Evolutionary conservation across 1,140 invertebrate genomes (phyloP).

Genomic region (Euschistus heros): DNA sequence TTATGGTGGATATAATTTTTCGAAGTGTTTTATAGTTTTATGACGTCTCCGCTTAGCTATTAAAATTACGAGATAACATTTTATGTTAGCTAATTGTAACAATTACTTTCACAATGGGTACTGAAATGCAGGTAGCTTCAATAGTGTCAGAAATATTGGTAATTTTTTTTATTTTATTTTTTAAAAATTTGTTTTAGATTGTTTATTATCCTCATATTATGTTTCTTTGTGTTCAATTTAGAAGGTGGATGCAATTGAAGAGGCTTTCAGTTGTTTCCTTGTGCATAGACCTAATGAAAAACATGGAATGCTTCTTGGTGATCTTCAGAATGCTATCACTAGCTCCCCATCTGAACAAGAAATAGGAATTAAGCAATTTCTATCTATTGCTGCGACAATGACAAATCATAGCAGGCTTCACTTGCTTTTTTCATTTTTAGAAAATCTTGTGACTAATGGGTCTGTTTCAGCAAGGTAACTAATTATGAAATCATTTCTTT

Average conservation of each 20-base stretch:
- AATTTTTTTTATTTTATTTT: conserved; percentile 33
- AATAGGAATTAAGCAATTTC: conserved; percentile 54
- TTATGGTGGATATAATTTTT: no score
- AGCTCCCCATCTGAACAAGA: conserved; percentile 55
- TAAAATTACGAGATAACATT: no score
- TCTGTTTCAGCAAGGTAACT: conserved; percentile 49
- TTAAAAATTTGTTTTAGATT: not conserved
- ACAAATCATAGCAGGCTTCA: conserved; percentile 60
- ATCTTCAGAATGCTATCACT: conserved; percentile 38
- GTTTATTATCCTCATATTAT: conserved; percentile 3
- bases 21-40: no score
- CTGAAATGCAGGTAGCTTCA: conserved; percentile 41
- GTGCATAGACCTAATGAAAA: conserved; percentile 60
- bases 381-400: conserved; percentile 52
- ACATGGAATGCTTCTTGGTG: conserved; percentile 34
- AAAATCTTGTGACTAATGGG: conserved; percentile 56
- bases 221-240: conserved; percentile 35
- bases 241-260: conserved; percentile 72
- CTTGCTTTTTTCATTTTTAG: conserved; percentile 57
- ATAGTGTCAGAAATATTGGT: conserved; percentile 57
- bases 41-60: no score
- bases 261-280: conserved; percentile 75
- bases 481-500: not conserved
- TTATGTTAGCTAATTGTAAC: no score
- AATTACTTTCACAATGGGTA: conserved; percentile 22